phyloP scores from a whole-genome alignment of 2,888 invertebrate genomes.

The Pseudococcus longispinus region DNA sequence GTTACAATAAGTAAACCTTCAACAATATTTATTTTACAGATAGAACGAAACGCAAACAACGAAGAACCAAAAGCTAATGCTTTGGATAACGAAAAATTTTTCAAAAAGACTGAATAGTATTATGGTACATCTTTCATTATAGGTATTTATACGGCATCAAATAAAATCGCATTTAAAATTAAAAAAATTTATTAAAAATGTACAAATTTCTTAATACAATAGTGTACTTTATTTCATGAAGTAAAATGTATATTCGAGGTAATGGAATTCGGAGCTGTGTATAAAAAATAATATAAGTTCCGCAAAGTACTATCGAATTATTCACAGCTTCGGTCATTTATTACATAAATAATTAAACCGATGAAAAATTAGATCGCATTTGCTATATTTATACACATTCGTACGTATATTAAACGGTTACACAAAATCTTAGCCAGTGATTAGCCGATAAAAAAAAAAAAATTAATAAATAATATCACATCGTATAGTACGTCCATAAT shows the following conservation, averaged over 20 bases:
- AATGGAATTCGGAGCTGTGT: neutral
- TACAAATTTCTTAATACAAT: constrained; percentile 34
- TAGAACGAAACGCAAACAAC: constrained; percentile 31
- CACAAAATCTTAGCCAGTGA: neutral
- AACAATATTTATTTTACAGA: neutral
- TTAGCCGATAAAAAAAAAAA: neutral
- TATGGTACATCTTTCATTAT: neutral
- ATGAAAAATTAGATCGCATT: neutral
- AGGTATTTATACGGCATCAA: neutral
- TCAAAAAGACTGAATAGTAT: constrained; percentile 34
- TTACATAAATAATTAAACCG: neutral
- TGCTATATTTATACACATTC: neutral
- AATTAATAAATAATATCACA: constrained; percentile 47
- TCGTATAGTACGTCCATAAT: neutral
- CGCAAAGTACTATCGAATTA: neutral
- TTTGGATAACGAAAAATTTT: neutral
- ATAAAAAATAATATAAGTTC: neutral
- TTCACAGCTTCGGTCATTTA: constrained; percentile 1
- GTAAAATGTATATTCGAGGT: neutral
- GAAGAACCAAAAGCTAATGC: neutral
- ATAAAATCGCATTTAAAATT: constrained; percentile 24
- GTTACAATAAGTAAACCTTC: neutral
- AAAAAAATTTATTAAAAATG: constrained; percentile 29
- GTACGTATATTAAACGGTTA: constrained; percentile 10
- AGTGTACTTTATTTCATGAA: constrained; percentile 10